phyloP scores from a whole-genome alignment of 2,113 vertebrate species.

The Dipodomys stephensi region DNA sequence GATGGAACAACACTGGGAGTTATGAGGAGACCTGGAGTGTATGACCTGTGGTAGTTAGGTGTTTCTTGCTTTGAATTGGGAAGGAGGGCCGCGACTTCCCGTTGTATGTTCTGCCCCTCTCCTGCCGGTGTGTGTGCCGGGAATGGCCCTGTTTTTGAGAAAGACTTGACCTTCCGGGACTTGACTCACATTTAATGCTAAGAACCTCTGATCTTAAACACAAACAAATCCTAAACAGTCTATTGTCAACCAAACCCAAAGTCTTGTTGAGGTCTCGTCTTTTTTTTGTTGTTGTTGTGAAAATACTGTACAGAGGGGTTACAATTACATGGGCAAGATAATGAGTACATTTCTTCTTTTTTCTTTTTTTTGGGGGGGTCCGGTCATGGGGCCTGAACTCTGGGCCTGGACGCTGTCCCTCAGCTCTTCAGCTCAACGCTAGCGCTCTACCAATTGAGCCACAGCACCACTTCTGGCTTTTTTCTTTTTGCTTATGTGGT shows the following conservation, averaged over 20 bases:
- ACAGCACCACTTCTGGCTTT: too few relatives aligned
- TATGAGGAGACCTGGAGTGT: background rate
- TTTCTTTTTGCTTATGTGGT: too few relatives aligned
- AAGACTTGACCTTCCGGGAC: background rate
- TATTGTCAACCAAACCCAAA: background rate
- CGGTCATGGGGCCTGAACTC: too few relatives aligned
- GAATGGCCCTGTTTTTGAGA: slow-evolving; percentile 11
- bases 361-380: too few relatives aligned
- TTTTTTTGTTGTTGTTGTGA: background rate
- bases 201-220: background rate
- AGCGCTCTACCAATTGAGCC: too few relatives aligned
- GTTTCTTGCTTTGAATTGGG: background rate
- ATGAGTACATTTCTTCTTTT: too few relatives aligned
- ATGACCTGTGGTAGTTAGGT: too few relatives aligned
- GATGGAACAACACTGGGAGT: accelerated
- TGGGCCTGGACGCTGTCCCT: too few relatives aligned
- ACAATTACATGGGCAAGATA: too few relatives aligned
- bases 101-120: background rate
- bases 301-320: too few relatives aligned
- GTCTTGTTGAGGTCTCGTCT: background rate
- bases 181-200: slow-evolving; percentile 40
- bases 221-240: background rate
- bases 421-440: too few relatives aligned
- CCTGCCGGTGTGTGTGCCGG: slow-evolving; percentile 26
- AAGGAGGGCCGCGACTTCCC: background rate